Evolutionary conservation across 2,797 vertebrate species (phyloP).

Genomic region (Acomys russatus): DNA sequence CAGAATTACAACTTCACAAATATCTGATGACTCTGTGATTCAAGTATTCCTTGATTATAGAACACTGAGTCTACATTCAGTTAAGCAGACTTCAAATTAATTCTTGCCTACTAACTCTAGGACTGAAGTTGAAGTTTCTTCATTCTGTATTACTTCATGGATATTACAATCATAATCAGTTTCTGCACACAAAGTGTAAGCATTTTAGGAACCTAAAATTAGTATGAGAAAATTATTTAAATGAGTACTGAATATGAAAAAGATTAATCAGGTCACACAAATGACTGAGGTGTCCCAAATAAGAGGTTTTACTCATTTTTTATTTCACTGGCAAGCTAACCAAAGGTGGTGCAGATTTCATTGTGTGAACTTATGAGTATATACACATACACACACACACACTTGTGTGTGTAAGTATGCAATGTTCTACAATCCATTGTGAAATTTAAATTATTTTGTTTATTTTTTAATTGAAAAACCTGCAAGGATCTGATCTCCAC

Average conservation of each 20-base stretch:
- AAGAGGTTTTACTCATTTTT: conserved; percentile 40
- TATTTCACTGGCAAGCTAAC: conserved; percentile 21
- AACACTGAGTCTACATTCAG: conserved; percentile 45
- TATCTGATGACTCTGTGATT: conserved; percentile 42
- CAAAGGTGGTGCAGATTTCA: conserved; percentile 44
- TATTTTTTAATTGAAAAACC: conserved; percentile 6
- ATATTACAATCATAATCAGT: conserved; percentile 75
- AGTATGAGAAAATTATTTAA: conserved; percentile 73
- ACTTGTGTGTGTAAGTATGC: not conserved
- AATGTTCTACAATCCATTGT: not conserved
- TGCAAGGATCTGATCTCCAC: not conserved
- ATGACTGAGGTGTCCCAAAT: conserved; percentile 44
- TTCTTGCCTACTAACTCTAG: conserved; percentile 70
- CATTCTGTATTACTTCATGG: conserved; percentile 68
- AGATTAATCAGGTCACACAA: conserved; percentile 76
- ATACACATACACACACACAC: not conserved
- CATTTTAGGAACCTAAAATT: conserved; percentile 76
- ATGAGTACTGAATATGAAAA: conserved; percentile 51
- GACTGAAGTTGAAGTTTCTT: conserved; percentile 66
- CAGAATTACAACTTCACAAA: conserved; percentile 53
- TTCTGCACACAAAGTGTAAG: conserved; percentile 63
- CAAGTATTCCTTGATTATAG: conserved; percentile 34
- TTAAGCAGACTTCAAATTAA: conserved; percentile 73
- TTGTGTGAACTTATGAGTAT: conserved; percentile 20
- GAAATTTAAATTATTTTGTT: conserved; percentile 24